Conservation (phyloP, 2,888 invertebrate species). For the Pammene fasciana region DNA sequence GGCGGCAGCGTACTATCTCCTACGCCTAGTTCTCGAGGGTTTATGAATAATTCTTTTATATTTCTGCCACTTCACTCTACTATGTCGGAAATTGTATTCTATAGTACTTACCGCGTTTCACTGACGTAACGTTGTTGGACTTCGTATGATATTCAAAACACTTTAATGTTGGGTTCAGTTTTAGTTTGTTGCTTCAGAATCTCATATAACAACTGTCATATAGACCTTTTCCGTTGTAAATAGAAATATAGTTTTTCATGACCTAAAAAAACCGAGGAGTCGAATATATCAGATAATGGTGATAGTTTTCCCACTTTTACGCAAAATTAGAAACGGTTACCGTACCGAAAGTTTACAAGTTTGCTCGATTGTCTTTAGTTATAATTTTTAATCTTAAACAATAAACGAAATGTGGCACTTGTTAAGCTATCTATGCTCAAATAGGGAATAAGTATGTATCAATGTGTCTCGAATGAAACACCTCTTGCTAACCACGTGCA, state of each 20-base stretch:
- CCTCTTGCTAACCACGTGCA: slow-evolving; percentile 12
- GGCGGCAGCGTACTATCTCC: slow-evolving; percentile 44
- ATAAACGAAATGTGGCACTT: no score
- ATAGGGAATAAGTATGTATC: not conserved
- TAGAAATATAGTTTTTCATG: no score
- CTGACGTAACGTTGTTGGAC: slow-evolving; percentile 43
- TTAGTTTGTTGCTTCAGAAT: not conserved
- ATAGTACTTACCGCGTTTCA: not conserved
- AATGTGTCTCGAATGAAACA: slow-evolving; percentile 25
- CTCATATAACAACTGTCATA: no score
- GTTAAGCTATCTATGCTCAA: not conserved
- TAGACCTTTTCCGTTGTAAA: no score
- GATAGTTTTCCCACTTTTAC: no score
- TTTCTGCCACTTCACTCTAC: slow-evolving; percentile 51
- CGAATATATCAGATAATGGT: no score
- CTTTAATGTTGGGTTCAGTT: slow-evolving; percentile 5
- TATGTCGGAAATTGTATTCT: slow-evolving; percentile 55
- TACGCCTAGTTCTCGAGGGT: slow-evolving; percentile 55
- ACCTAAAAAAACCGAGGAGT: no score
- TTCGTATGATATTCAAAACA: slow-evolving; percentile 33
- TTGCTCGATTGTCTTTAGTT: no score
- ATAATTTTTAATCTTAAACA: no score
- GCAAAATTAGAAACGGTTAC: no score
- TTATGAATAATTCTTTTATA: slow-evolving; percentile 67
- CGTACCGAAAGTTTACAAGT: no score